Evolutionary conservation across 30 jellyfish, hydroid and myxozoan genomes (phyloP).

Genomic region (Pelagia noctiluca): DNA sequence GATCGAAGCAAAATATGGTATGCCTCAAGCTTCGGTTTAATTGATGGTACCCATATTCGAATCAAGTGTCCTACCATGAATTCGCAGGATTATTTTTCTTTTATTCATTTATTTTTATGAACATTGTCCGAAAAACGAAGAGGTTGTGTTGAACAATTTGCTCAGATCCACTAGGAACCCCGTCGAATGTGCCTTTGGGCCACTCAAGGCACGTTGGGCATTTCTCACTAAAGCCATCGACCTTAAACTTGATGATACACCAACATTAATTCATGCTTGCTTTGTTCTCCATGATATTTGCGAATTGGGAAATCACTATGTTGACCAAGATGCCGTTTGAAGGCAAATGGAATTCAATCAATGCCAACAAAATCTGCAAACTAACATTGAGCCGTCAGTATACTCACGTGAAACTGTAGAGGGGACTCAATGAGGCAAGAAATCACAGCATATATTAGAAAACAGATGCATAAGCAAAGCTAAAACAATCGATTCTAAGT

Average conservation of each 20-base stretch:
- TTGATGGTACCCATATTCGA: too few species aligned
- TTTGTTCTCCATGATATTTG: slow-evolving; percentile 27
- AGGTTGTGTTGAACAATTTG: slow-evolving; percentile 1
- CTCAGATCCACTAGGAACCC: slow-evolving; percentile 18
- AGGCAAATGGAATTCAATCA: too few species aligned
- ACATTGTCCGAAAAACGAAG: slow-evolving; percentile 3
- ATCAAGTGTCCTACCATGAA: too few species aligned
- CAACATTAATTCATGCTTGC: slow-evolving; percentile 9
- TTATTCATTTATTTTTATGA: too few species aligned
- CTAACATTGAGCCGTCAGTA: too few species aligned
- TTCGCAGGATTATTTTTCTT: too few species aligned
- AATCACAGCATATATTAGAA: slow-evolving; percentile 14
- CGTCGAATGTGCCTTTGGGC: slow-evolving; percentile 46
- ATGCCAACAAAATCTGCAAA: too few species aligned
- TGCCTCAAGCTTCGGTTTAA: too few species aligned
- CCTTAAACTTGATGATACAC: slow-evolving; percentile 6
- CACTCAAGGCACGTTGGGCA: slow-evolving; percentile 37
- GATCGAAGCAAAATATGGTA: too few species aligned
- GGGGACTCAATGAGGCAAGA: slow-evolving; percentile 24
- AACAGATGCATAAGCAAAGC: slow-evolving; percentile 17
- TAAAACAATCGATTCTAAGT: too few species aligned
- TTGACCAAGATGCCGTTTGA: slow-evolving; percentile 3
- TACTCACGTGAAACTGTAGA: slow-evolving; percentile 20
- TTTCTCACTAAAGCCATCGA: neutral
- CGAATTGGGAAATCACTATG: neutral